Conservation (phyloP, 2,888 invertebrate genomes). For the Ophioninae sp. region DNA sequence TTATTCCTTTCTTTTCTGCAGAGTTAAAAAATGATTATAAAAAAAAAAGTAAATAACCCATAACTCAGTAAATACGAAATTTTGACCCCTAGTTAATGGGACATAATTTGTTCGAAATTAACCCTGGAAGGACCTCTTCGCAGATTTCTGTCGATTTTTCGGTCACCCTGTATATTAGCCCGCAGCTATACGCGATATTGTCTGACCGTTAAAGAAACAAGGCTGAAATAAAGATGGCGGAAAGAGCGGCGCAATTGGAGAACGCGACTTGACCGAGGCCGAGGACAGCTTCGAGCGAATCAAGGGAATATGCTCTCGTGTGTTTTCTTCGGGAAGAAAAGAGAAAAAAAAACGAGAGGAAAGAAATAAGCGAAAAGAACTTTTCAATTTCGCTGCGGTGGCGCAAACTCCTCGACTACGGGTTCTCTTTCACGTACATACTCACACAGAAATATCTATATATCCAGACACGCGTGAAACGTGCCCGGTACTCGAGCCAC, state of each 20-base stretch:
- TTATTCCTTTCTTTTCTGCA: too few relatives aligned
- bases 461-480: too few relatives aligned
- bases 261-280: constrained; percentile 19
- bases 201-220: neutral
- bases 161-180: too few relatives aligned
- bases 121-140: too few relatives aligned
- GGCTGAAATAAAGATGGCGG: neutral
- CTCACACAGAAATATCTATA: too few relatives aligned
- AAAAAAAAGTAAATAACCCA: too few relatives aligned
- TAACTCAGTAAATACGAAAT: too few relatives aligned
- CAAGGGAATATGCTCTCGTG: constrained; percentile 19
- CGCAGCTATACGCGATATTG: neutral
- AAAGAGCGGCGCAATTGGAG: constrained; percentile 18
- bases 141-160: too few relatives aligned
- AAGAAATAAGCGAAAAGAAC: constrained; percentile 43
- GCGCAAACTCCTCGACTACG: neutral
- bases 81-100: too few relatives aligned
- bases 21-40: too few relatives aligned
- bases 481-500: neutral
- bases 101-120: too few relatives aligned
- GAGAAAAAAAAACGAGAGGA: too few relatives aligned
- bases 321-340: constrained; percentile 56
- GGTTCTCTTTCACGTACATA: constrained; percentile 14
- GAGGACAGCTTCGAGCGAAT: constrained; percentile 1
- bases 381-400: constrained; percentile 58